phyloP scores from a whole-genome alignment of 2,797 vertebrate genomes.

The Bradypodion pumilum region DNA sequence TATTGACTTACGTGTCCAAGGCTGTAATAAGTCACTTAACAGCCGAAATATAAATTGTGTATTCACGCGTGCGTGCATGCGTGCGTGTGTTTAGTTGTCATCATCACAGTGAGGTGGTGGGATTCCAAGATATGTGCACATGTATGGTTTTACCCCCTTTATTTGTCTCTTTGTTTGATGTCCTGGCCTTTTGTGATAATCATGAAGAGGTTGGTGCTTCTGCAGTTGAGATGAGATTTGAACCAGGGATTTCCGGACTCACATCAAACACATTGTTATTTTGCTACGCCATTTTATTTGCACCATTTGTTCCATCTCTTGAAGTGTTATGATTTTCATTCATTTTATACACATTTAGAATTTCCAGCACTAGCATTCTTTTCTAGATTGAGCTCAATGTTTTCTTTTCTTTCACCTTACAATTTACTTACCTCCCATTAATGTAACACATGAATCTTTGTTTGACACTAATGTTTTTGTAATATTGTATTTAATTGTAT shows the following conservation, averaged over 20 bases:
- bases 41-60: not conserved
- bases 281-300: not conserved
- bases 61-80: not conserved
- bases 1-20: not conserved
- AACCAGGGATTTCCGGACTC: not conserved
- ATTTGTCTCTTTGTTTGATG: not conserved
- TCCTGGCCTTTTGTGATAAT: not conserved
- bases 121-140: no score
- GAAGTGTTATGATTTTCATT: not conserved
- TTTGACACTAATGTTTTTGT: not conserved
- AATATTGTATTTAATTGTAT: not conserved
- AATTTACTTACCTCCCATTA: accelerated
- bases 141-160: no score
- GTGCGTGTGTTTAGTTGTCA: no score
- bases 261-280: not conserved
- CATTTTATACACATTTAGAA: not conserved
- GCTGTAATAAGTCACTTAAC: not conserved
- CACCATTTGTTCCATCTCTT: not conserved
- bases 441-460: not conserved
- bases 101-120: no score
- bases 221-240: not conserved
- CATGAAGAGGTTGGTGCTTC: not conserved
- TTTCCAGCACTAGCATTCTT: no score
- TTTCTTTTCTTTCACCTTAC: not conserved
- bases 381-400: not conserved